Evolutionary conservation across 2,113 vertebrate species (phyloP), one percentile per base, ranked within the genome.

Genomic region (Chaetops frenatus): DNA sequence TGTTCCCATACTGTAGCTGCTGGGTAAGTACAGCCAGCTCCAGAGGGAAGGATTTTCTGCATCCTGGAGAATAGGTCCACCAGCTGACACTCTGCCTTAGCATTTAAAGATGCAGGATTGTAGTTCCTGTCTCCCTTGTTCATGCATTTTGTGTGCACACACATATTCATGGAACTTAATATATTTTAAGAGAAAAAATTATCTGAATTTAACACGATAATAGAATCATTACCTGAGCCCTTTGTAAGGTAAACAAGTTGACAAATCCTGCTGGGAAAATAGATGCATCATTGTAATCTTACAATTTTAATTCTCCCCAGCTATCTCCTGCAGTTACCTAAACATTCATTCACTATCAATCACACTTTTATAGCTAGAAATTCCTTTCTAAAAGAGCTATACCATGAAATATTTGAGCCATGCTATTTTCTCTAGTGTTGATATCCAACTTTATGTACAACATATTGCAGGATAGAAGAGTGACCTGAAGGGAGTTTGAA

Each of bases 401-500:
- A 53, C 54, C 6, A 40, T 47, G 3, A 95, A 70, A 70, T 28
- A 40, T 58, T 81, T 83, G 31, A 16, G 15, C 12, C 36, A 20
- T 51, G 29, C 1, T 78, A 61, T 81, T 73, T 67, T 12, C 23
- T 11, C 15, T 50, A 23, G 4, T 17, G 6, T 53, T 84, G 33
- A 53, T 10, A 27, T 19, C 12, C 48, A 27, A 35, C 78, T 71
- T 66, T 50, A 51, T 12, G 21, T 18, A 56, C 24, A 60, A 24
- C 0, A 0, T 53, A 7, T 23, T 86, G 38, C 2, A 1, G 12
- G 5, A 57, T 36, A n/a, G 25, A 70, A 70, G 7, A 36, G 4
- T 31, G 33, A 69, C 31, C 24, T 45, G 31, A 54, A 69, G 20
- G 11, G 61, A 64, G 35, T 57, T 21, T 83, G 50, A 85, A 79